Evolutionary conservation across 2,888 invertebrate genomes (phyloP).

Genomic region (Thymelicus acteon): DNA sequence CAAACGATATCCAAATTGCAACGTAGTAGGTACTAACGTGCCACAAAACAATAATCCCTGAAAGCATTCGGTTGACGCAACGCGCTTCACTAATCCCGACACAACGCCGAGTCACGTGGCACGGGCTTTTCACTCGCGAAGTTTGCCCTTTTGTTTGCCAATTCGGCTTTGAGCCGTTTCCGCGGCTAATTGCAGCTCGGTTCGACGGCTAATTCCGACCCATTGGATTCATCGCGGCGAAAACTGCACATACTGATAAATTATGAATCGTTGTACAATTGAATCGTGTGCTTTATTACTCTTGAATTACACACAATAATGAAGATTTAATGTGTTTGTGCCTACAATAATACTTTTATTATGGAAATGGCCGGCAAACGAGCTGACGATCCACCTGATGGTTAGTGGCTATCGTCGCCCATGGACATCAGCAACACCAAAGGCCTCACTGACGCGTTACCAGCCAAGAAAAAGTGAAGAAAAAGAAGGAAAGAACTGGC

Average conservation of each 20-base stretch:
- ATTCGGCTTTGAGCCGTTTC: background rate
- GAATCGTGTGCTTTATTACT: background rate
- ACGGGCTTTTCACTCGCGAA: slow-evolving; percentile 10
- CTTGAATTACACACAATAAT: background rate
- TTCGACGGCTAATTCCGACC: background rate
- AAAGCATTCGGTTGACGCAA: background rate
- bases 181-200: slow-evolving; percentile 8
- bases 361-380: no score
- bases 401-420: no score
- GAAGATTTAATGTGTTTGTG: no score
- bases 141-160: slow-evolving; percentile 12
- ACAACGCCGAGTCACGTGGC: background rate
- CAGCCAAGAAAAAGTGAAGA: no score
- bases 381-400: no score
- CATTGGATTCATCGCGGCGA: background rate
- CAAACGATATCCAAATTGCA: no score
- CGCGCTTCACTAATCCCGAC: slow-evolving; percentile 9
- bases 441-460: no score
- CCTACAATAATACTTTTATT: no score
- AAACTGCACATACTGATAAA: background rate
- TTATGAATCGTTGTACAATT: background rate
- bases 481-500: no score
- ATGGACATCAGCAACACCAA: no score
- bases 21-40: background rate
- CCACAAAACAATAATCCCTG: background rate